Base-by-base conservation (phyloP, 2,797 vertebrate genomes). In the Thunnus albacares region DNA sequence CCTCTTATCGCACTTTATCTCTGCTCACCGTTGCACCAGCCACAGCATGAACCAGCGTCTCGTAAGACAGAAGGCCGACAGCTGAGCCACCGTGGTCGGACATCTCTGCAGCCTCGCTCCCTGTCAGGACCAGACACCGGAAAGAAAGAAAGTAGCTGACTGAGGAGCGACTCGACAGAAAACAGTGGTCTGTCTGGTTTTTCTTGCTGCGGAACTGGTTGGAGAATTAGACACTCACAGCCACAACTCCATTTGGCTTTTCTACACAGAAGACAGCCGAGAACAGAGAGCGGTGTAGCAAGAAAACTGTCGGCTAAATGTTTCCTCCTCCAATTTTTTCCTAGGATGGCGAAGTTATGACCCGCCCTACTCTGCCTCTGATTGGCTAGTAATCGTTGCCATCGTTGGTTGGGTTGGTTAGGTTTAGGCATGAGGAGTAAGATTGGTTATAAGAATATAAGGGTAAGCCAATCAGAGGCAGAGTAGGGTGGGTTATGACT, bases 11-110 rank as follows among this genome's bases (percentile, higher is more conserved):
- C 53, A 55, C 41, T 35, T 26, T 15, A 18, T 71, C 33, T 69
- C 28, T 45, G 43, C 94, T 96, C 89, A 96, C 96, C 95, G 86
- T 69, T 18, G 95, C 95, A 55, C 96, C 96, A 60, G 96, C 95
- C 83, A 96, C 88, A 2, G 96, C 96, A 30, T 96, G 96, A 24
- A 96, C 96, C 66, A 96, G 90, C 2, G 96, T 96, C 84, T 96
- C 96, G 83, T 96, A 96, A 0, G 95, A 96, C 77, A 96, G 80
- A 2, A 96, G 92, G 74, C 88, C 89, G 77, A 89, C 79, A 33
- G 83, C 67, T 14, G 80, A 75, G 60, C 81, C 90, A 12, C 83
- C 79, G 75, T 89, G 87, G 22, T 73, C 81, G 38, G 95, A 91
- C 96, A 96, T 96, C 53, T 80, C 86, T 77, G 75, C 82, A 49